Evolutionary conservation across 1,140 invertebrate genomes (phyloP).

Genomic region (silkworm (Bombyx mori)): ASM3026992v2 NC_085113.1:7819001-7819500

Average conservation of each 20-base stretch:
- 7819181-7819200: conserved; percentile 32
- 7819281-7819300: conserved; percentile 12
- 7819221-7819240: conserved; percentile 27
- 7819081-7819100: conserved; percentile 31
- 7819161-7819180: conserved; percentile 15
- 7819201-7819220: background rate
- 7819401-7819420: conserved; percentile 35
- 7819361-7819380: conserved; percentile 35
- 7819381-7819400: conserved; percentile 33
- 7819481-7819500: conserved; percentile 62
- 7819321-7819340: conserved; percentile 28
- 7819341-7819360: conserved; percentile 13
- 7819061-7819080: no score
- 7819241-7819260: conserved; percentile 28
- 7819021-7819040: conserved; percentile 26
- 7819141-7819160: conserved; percentile 12
- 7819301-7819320: conserved; percentile 7
- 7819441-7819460: conserved; percentile 65
- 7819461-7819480: conserved; percentile 66
- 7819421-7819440: conserved; percentile 31
- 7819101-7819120: conserved; percentile 48
- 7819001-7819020: conserved; percentile 50
- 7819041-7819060: conserved; percentile 17
- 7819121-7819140: conserved; percentile 20
- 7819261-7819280: background rate